Base-by-base conservation (phyloP, 2,113 vertebrate genomes). In the Etheostoma cragini region DNA sequence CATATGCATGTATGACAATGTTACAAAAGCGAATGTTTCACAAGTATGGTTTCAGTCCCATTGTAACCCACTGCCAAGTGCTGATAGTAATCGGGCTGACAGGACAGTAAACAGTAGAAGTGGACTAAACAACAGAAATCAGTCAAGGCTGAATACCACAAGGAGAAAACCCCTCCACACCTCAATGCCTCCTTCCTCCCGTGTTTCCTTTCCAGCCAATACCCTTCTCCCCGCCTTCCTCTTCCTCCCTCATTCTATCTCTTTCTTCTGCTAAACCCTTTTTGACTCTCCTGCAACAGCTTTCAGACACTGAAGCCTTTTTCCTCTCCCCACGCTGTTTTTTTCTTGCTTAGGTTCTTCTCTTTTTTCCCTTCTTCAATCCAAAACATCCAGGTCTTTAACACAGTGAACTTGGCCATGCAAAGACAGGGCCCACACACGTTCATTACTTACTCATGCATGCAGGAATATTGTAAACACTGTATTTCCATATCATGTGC, bases 41-140 rank as follows among this genome's bases (percentile, higher is more conserved):
- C 76, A 72, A 80, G 76, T 21, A 79, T 89, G 81, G 81, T 88
- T 84, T 88, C 70, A 65, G 65, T 79, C 63, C 68, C 16, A 53
- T 24, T 80, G 84, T 61, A 80, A 62, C 35, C 71, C 60, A 24
- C 63, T 68, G 87, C 88, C 90, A 89, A 76, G 76, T 75, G 78
- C 73, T 72, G 86, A 84, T 73, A 64, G 82, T 73, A 84, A 86
- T 81, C 73, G 62, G 21, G 68, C 84, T 91, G 87, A 87, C 80
- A 76, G 84, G 78, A 71, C 80, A 33, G 84, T 0, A 82, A 90
- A 76, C 77, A 70, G 66, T 10, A 35, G 82, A 84, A 83, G 83
- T 63, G 82, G 87, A 62, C 74, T 42, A 67, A 82, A 87, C 81
- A 91, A 88, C 89, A 86, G 86, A 85, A 86, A 80, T 91, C 87